Percentiles rank a stretch among this genome's conserved stretches.
Conservation (phyloP, 2,113 vertebrate genomes). For the Paramisgurnus dabryanus region DNA sequence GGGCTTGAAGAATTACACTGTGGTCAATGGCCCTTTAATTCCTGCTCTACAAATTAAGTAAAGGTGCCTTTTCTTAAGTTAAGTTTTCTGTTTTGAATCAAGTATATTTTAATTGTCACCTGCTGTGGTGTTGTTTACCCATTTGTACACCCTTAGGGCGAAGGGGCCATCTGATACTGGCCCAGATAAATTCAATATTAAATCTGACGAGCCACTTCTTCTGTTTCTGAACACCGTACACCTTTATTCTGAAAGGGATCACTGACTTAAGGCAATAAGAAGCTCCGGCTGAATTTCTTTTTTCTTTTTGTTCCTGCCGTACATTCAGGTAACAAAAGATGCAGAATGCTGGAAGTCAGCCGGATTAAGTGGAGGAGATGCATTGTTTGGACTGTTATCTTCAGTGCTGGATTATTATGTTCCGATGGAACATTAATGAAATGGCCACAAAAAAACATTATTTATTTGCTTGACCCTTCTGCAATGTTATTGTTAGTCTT, state of each 20-base stretch:
- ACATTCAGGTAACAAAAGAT: slow-evolving; percentile 41
- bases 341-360: slow-evolving; percentile 27
- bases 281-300: slow-evolving; percentile 37
- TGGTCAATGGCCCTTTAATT: neutral
- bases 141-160: slow-evolving; percentile 23
- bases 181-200: slow-evolving; percentile 48
- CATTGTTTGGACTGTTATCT: slow-evolving; percentile 29
- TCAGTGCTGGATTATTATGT: neutral
- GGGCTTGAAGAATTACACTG: neutral
- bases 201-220: slow-evolving; percentile 39
- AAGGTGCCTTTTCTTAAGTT: neutral
- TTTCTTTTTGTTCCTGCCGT: slow-evolving; percentile 46
- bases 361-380: slow-evolving; percentile 21
- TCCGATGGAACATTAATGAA: neutral
- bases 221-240: slow-evolving; percentile 39
- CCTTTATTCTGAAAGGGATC: slow-evolving; percentile 43
- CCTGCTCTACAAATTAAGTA: neutral
- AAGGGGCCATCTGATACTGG: slow-evolving; percentile 34
- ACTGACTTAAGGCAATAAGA: slow-evolving; percentile 24
- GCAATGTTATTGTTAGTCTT: slow-evolving; percentile 10
- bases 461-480: slow-evolving; percentile 7
- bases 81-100: neutral
- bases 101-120: slow-evolving; percentile 27
- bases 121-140: slow-evolving; percentile 33
- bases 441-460: neutral